Evolutionary conservation across 2,888 invertebrate genomes (phyloP).

Genomic region (Drosophila stalkeri): DNA sequence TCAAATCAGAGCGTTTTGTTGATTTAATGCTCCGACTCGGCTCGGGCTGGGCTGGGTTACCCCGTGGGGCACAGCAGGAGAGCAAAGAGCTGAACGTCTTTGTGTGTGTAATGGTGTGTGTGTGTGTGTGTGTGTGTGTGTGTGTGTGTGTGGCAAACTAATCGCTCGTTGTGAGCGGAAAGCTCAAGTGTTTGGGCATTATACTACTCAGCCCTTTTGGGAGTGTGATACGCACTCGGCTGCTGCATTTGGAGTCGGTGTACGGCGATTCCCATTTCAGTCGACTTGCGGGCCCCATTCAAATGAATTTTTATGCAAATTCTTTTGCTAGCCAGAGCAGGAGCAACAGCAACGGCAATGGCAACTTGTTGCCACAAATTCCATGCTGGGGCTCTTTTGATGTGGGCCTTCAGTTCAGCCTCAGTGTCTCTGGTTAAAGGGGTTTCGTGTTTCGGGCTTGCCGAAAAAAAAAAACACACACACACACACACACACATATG

Average conservation of each 20-base stretch:
- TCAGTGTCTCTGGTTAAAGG: slow-evolving; percentile 1
- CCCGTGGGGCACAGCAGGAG: background rate
- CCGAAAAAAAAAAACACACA: background rate
- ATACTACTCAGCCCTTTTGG: slow-evolving; percentile 39
- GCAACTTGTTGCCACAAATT: slow-evolving; percentile 56
- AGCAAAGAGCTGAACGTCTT: background rate
- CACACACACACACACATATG: background rate
- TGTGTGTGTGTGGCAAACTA: slow-evolving; percentile 35
- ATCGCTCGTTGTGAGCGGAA: slow-evolving; percentile 34
- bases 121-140: slow-evolving; percentile 1
- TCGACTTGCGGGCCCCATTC: background rate
- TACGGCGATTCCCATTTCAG: background rate
- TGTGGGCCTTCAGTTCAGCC: slow-evolving; percentile 2
- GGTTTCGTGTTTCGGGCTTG: slow-evolving; percentile 4
- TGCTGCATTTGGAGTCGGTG: slow-evolving; percentile 11
- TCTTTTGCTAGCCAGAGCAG: slow-evolving; percentile 40
- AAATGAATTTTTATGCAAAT: slow-evolving; percentile 74
- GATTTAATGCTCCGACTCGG: slow-evolving; percentile 47
- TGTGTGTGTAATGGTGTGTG: background rate
- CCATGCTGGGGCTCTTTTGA: slow-evolving; percentile 6
- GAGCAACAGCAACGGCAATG: slow-evolving; percentile 39
- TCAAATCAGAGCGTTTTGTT: slow-evolving; percentile 59
- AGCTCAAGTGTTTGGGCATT: slow-evolving; percentile 46
- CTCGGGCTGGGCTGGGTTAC: background rate
- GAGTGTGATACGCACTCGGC: slow-evolving; percentile 27